Percentiles rank a stretch among this genome's conserved stretches.
phyloP scores from a whole-genome alignment of 2,888 invertebrate genomes.

The Ectemnius cavifrons region DNA sequence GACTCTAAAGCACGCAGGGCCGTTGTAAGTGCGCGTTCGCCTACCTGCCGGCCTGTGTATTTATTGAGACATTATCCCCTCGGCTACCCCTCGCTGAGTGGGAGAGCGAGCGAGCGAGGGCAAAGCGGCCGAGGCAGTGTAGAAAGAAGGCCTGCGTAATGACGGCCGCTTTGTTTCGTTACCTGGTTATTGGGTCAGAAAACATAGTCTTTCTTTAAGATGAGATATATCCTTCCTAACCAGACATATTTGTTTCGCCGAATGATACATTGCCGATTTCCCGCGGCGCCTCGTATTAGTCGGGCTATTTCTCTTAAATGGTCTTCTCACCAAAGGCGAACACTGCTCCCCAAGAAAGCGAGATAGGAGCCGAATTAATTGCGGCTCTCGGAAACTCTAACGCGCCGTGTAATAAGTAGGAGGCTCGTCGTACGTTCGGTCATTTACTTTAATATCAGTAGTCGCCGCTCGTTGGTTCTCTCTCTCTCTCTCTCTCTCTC shows the following conservation, averaged over 20 bases:
- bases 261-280: no score
- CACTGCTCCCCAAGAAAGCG: no score
- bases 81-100: not conserved
- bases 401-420: not conserved
- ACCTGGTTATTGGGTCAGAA: not conserved
- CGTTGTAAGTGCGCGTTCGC: not conserved
- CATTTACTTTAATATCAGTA: not conserved
- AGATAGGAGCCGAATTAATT: no score
- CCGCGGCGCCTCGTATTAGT: no score
- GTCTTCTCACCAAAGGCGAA: no score
- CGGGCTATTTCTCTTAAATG: no score
- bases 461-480: not conserved
- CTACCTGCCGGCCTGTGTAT: slow-evolving; percentile 5
- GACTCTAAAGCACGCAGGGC: not conserved
- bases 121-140: not conserved
- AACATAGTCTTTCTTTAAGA: no score
- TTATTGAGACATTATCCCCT: slow-evolving; percentile 17
- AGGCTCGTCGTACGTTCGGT: not conserved
- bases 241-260: no score
- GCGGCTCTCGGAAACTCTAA: no score
- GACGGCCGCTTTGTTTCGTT: slow-evolving; percentile 1
- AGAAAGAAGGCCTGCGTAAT: slow-evolving; percentile 1
- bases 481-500: no score
- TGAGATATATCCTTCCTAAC: no score
- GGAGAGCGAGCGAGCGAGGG: no score